Percentiles rank a stretch among this genome's conserved stretches.
These are phyloP conservation scores for Coboldia fuscipes DNA, from an alignment of 1,140 invertebrate genomes.

Conservation along the genomic window DNA sequence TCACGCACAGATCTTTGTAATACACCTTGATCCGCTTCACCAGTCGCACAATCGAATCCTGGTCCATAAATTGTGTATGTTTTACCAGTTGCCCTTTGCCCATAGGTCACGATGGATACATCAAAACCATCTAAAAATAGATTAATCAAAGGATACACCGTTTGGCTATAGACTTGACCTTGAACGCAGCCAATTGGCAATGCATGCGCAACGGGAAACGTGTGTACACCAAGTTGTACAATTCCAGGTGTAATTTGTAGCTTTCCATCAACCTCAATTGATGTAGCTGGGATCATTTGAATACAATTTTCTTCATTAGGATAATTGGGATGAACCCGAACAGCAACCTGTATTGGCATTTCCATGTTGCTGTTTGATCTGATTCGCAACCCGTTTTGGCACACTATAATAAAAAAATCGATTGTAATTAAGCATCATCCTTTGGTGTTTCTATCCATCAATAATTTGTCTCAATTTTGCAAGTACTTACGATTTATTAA, in stretches of 20 bases:
- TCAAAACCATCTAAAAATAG: constrained; percentile 45
- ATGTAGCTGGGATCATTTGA: constrained; percentile 25
- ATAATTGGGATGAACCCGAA: constrained; percentile 26
- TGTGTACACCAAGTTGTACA: constrained; percentile 16
- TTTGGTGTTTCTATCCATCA: too few species aligned
- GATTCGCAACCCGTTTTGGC: too few species aligned
- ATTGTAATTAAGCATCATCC: too few species aligned
- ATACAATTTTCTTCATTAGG: constrained; percentile 24
- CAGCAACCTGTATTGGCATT: constrained; percentile 34
- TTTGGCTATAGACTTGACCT: constrained; percentile 21
- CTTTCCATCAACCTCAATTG: background rate
- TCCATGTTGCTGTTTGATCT: too few species aligned
- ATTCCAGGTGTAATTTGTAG: constrained; percentile 11
- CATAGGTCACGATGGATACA: constrained; percentile 53
- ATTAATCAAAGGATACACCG: constrained; percentile 28
- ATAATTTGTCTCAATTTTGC: too few species aligned
- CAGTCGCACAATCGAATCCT: constrained; percentile 38
- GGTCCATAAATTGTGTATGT: constrained; percentile 58
- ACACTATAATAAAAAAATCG: too few species aligned
- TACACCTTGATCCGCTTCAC: constrained; percentile 51
- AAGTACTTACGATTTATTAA: too few species aligned
- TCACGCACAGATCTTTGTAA: constrained; percentile 50
- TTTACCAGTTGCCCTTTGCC: constrained; percentile 55
- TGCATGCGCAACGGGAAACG: constrained; percentile 20
- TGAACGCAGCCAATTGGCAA: constrained; percentile 22